phyloP scores from a whole-genome alignment of 2,888 invertebrate genomes.

The Baccha elongata region DNA sequence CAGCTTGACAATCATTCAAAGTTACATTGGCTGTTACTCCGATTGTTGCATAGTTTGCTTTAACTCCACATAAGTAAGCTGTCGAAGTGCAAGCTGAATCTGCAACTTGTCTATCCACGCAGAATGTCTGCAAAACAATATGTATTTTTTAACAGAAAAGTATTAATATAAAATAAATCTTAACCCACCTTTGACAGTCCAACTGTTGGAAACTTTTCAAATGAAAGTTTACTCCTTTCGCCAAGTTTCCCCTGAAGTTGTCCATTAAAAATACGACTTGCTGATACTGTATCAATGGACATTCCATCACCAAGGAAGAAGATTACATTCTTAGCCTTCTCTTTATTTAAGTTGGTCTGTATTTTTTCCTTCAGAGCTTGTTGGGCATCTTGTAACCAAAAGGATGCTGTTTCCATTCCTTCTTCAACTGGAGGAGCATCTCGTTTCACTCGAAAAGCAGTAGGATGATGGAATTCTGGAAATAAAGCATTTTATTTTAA shows the following conservation, averaged over 20 bases:
- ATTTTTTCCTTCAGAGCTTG: constrained; percentile 78
- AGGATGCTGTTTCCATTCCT: constrained; percentile 65
- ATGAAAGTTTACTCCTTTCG: constrained; percentile 85
- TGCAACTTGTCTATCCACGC: constrained; percentile 87
- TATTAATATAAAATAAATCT: background rate
- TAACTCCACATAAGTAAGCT: constrained; percentile 88
- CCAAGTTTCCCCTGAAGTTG: constrained; percentile 84
- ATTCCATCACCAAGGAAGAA: constrained; percentile 92
- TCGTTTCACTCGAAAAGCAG: constrained; percentile 31
- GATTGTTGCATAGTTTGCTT: constrained; percentile 87
- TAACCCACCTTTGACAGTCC: constrained; percentile 86
- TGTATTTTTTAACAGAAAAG: background rate
- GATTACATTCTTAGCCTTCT: constrained; percentile 88
- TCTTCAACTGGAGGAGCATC: constrained; percentile 31
- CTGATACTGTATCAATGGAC: constrained; percentile 87
- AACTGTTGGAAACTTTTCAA: constrained; percentile 86
- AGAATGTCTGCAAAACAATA: constrained; percentile 84
- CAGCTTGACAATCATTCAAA: constrained; percentile 86
- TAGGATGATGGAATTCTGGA: constrained; percentile 38
- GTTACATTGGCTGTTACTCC: constrained; percentile 88
- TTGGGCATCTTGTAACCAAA: constrained; percentile 79
- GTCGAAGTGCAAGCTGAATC: constrained; percentile 90
- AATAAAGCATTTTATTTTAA: background rate
- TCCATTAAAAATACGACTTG: constrained; percentile 86
- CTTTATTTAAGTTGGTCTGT: constrained; percentile 77